Evolutionary conservation across 2,888 invertebrate species (phyloP).

Genomic region (Athetis lepigone): DNA sequence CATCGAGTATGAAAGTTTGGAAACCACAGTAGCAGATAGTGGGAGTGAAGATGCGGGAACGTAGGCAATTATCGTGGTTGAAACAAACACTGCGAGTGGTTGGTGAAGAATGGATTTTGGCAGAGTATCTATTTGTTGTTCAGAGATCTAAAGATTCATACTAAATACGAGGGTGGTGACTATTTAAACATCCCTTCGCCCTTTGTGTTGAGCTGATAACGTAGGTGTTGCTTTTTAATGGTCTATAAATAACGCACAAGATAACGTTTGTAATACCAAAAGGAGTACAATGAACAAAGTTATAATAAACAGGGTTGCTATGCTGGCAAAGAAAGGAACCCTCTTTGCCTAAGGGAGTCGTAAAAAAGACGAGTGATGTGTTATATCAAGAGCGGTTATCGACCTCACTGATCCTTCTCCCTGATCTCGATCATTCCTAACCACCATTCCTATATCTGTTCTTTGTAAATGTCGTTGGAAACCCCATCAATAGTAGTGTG

Average conservation of each 20-base stretch:
- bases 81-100: conserved; percentile 73
- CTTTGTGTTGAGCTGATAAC: conserved; percentile 38
- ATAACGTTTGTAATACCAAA: conserved; percentile 28
- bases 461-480: not conserved
- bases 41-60: conserved; percentile 68
- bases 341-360: conserved; percentile 11
- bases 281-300: conserved; percentile 17
- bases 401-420: not conserved
- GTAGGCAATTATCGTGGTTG: conserved; percentile 76
- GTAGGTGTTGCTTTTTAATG: conserved; percentile 40
- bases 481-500: not conserved
- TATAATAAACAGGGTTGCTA: conserved; percentile 7
- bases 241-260: conserved; percentile 39
- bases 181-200: conserved; percentile 41
- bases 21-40: conserved; percentile 65
- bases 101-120: conserved; percentile 71
- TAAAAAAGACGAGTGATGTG: conserved; percentile 23
- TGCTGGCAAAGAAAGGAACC: conserved; percentile 9
- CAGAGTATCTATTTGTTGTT: conserved; percentile 60
- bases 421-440: conserved; percentile 7
- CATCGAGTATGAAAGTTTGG: conserved; percentile 46
- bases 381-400: conserved; percentile 17
- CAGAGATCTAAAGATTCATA: conserved; percentile 56
- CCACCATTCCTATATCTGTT: not conserved
- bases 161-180: conserved; percentile 49